Conservation (phyloP, 2,888 invertebrate species). For the Craniophora ligustri region DNA sequence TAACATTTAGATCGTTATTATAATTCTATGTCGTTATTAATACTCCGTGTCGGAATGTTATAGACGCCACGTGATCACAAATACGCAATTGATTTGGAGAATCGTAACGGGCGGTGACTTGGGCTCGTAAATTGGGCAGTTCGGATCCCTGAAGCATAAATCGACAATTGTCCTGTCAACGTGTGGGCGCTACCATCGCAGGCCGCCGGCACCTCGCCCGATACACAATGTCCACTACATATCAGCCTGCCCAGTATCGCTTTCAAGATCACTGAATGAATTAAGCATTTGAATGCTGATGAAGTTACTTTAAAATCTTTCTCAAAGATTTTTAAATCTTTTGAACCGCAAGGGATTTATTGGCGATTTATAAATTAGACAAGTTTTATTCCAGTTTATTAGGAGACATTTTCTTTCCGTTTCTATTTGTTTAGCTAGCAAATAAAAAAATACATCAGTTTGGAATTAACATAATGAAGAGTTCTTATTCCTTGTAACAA, state of each 20-base stretch:
- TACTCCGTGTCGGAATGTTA: slow-evolving; percentile 35
- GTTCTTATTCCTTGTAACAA: not conserved
- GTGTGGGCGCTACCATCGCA: slow-evolving; percentile 64
- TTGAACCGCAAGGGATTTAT: slow-evolving; percentile 26
- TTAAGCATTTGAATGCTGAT: slow-evolving; percentile 46
- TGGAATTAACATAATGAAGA: no score
- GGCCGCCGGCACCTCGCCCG: slow-evolving; percentile 57
- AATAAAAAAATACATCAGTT: no score
- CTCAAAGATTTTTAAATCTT: no score
- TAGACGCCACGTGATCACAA: slow-evolving; percentile 34
- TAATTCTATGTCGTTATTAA: slow-evolving; percentile 36
- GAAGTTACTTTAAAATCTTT: slow-evolving; percentile 33
- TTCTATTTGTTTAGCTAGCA: not conserved
- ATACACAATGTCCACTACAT: slow-evolving; percentile 50
- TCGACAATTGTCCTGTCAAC: slow-evolving; percentile 79
- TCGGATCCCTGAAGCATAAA: slow-evolving; percentile 70
- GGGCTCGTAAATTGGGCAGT: slow-evolving; percentile 67
- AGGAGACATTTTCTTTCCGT: no score
- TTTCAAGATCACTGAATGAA: slow-evolving; percentile 41
- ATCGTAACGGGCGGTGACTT: slow-evolving; percentile 56
- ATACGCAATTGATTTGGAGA: slow-evolving; percentile 61
- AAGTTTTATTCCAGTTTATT: not conserved
- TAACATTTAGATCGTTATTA: slow-evolving; percentile 25
- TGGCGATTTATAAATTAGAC: slow-evolving; percentile 18
- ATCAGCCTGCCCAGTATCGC: slow-evolving; percentile 46